Conservation (phyloP, 1,140 invertebrate genomes). For the Globodera rostochiensis region DNA sequence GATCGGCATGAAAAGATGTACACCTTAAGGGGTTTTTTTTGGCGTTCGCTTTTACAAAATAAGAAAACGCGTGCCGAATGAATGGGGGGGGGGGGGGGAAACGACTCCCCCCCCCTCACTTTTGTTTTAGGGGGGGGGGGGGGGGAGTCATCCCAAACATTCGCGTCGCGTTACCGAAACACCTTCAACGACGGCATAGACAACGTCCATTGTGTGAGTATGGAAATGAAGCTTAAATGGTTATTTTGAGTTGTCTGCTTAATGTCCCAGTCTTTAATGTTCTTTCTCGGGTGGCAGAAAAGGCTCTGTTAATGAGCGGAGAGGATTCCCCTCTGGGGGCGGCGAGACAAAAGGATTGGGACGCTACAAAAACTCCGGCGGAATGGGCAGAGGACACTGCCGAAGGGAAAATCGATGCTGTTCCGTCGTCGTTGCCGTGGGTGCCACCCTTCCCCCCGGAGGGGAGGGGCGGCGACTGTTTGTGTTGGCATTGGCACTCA, state of each 20-base stretch:
- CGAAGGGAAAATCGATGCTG: background rate
- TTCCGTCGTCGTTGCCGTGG: background rate
- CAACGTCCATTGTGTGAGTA: conserved; percentile 18
- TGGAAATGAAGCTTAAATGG: background rate
- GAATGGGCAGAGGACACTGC: background rate
- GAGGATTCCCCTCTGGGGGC: too few species aligned
- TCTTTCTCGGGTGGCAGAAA: background rate
- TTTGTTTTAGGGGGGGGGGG: too few species aligned
- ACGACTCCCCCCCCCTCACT: too few species aligned
- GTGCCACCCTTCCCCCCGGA: background rate
- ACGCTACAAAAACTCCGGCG: background rate
- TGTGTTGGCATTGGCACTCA: background rate
- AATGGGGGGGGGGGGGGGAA: too few species aligned
- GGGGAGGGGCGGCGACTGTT: background rate
- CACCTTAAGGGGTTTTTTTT: conserved; percentile 28
- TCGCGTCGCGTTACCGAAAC: background rate
- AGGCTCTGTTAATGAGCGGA: background rate
- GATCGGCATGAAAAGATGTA: conserved; percentile 52
- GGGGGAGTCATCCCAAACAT: background rate
- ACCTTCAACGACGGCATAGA: conserved; percentile 14
- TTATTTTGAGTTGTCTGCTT: background rate
- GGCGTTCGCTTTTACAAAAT: too few species aligned
- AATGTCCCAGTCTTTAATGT: background rate
- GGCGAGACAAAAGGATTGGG: background rate
- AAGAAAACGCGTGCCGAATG: too few species aligned